A percentile compares a stretch with the other conserved stretches of the same genome.
Conservation (phyloP, 1,140 invertebrate genomes). For the Cepaea nemoralis region DNA sequence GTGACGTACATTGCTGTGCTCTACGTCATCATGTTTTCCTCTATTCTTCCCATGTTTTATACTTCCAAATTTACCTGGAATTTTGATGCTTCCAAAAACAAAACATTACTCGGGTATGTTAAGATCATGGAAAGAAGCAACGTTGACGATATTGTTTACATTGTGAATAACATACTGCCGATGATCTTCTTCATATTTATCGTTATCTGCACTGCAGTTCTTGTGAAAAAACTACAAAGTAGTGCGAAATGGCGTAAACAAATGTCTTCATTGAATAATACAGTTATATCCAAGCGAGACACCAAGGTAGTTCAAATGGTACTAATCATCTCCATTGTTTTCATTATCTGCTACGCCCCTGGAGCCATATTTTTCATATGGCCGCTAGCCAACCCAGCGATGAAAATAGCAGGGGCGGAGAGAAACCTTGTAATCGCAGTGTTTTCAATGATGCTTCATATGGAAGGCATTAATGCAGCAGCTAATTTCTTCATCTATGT, state of each 20-base stretch:
- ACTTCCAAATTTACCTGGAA: not conserved
- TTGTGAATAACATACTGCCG: too few species aligned
- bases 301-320: too few species aligned
- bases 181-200: too few species aligned
- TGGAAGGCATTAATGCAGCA: not conserved
- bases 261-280: not conserved
- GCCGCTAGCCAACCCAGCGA: not conserved
- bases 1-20: not conserved
- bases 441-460: not conserved
- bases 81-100: not conserved
- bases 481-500: not conserved
- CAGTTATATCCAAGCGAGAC: not conserved
- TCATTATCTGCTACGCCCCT: too few species aligned
- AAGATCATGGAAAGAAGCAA: too few species aligned
- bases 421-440: not conserved
- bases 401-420: not conserved
- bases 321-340: not conserved
- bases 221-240: too few species aligned
- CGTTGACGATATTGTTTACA: too few species aligned
- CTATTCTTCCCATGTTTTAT: not conserved
- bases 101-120: too few species aligned
- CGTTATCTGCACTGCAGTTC: too few species aligned
- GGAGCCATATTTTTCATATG: not conserved
- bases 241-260: not conserved
- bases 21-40: not conserved